Evolutionary conservation across 2,888 invertebrate genomes (phyloP), one percentile per base, ranked within the genome.

Genomic region (Scelioninae gen. 1): DNA sequence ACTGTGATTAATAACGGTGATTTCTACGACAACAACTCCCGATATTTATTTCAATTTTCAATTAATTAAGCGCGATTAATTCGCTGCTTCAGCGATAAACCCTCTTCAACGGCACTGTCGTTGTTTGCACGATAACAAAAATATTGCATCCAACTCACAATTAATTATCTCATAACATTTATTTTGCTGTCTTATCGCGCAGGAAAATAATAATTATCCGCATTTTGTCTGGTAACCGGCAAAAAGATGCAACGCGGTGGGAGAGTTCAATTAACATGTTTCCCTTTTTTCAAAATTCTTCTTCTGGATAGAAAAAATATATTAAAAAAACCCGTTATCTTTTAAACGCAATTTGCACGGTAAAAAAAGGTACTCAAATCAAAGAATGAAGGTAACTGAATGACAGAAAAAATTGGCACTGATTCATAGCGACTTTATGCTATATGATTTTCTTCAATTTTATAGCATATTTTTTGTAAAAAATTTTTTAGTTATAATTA

Each of bases 301-400:
- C 11, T 65, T 49, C 11, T 47, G 16, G 45, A 23, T 23, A 23
- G 23, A 23, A 23, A 23, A 23, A 23, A 23, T 43, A 43, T 9
- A 16, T 13, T 40, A n/a, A 66, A 55, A 69, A 65, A 69, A n/a
- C 47, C 69, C 69, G 69, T 69, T 58, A 58, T 29, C 5, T 55
- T n/a, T 31, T 5, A 38, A 53, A 53, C 53, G 38, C 38, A 51
- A 51, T 55, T 66, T 53, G 53, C 66, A 31, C 32, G 32, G 32
- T 13, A 16, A 10, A 51, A 49, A 65, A 60, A 63, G 9, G 13
- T 32, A n/a, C 13, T 16, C 5, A 23, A 60, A 43, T 75, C 16
- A 68, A 68, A 76, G 31, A 58, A 53, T 68, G 76, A 76, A 76
- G 76, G 76, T 60, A 11, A 51, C 8, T 32, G 60, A 47, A 62